Percentiles rank a stretch among this genome's conserved stretches.
These are phyloP conservation scores for Ornithorhynchus anatinus DNA, from an alignment of 2,113 vertebrate genomes.

Conservation along the genomic window DNA sequence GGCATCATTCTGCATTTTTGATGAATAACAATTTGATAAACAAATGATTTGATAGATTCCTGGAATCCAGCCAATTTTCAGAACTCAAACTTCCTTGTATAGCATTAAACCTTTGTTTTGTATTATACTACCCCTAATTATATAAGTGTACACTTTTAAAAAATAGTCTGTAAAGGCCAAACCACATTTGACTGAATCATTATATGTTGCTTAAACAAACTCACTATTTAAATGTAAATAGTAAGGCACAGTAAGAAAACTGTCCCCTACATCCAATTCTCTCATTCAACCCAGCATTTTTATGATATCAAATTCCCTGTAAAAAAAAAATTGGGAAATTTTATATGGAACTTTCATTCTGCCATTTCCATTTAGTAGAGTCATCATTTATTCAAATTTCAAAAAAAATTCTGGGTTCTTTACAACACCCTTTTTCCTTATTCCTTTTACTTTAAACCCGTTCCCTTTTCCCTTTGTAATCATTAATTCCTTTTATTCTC, in stretches of 20 bases:
- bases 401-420: too few relatives aligned
- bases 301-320: too few relatives aligned
- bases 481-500: not conserved
- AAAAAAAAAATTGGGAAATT: too few relatives aligned
- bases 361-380: too few relatives aligned
- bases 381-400: too few relatives aligned
- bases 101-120: constrained; percentile 35
- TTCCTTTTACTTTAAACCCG: too few relatives aligned
- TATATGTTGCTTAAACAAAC: constrained; percentile 3
- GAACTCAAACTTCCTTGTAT: constrained; percentile 27
- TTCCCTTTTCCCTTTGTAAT: not conserved
- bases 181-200: not conserved
- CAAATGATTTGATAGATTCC: constrained; percentile 6
- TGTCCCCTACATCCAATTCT: not conserved
- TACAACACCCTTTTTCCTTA: too few relatives aligned
- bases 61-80: constrained; percentile 25
- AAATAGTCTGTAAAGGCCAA: constrained; percentile 10
- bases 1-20: constrained; percentile 37
- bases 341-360: too few relatives aligned
- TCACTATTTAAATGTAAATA: not conserved
- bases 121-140: constrained; percentile 22
- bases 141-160: constrained; percentile 12
- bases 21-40: constrained; percentile 26
- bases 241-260: not conserved
- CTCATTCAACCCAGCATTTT: too few relatives aligned